phyloP scores from a whole-genome alignment of 1,140 invertebrate species.

The Scaptomyza montana region DNA sequence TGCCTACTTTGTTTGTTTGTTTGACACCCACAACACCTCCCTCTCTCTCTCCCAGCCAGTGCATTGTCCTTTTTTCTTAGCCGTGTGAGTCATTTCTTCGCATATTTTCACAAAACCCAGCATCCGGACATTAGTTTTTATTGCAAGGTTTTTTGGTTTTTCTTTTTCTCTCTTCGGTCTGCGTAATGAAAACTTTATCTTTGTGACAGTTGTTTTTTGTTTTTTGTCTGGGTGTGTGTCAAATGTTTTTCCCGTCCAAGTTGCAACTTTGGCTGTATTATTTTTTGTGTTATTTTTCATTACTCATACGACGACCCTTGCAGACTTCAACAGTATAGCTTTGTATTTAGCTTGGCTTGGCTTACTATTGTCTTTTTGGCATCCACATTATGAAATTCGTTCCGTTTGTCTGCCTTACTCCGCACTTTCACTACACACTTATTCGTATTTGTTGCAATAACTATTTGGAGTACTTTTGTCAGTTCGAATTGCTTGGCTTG shows the following conservation, averaged over 20 bases:
- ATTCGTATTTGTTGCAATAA: not conserved
- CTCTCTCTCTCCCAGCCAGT: not conserved
- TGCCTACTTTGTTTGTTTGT: too few species aligned
- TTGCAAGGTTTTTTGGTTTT: conserved; percentile 8
- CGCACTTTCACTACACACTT: conserved; percentile 66
- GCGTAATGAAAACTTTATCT: conserved; percentile 80
- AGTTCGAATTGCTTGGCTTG: conserved; percentile 51
- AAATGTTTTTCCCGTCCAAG: conserved; percentile 9
- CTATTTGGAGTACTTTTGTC: conserved; percentile 36
- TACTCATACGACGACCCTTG: conserved; percentile 71
- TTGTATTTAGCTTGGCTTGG: conserved; percentile 58
- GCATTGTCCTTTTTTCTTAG: conserved; percentile 20
- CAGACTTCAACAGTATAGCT: conserved; percentile 6
- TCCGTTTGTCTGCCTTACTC: conserved; percentile 20
- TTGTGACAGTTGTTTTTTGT: conserved; percentile 58
- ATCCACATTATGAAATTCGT: conserved; percentile 57
- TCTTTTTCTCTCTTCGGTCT: conserved; percentile 14
- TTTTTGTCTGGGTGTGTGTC: conserved; percentile 23
- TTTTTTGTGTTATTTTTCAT: conserved; percentile 58
- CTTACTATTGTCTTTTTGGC: conserved; percentile 26
- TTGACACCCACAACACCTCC: too few species aligned
- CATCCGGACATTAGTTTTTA: conserved; percentile 57
- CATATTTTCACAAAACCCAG: conserved; percentile 41
- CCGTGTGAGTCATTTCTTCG: conserved; percentile 46
- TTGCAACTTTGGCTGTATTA: not conserved